Evolutionary conservation across 2,113 vertebrate genomes (phyloP).

Genomic region (Canis aureus): DNA sequence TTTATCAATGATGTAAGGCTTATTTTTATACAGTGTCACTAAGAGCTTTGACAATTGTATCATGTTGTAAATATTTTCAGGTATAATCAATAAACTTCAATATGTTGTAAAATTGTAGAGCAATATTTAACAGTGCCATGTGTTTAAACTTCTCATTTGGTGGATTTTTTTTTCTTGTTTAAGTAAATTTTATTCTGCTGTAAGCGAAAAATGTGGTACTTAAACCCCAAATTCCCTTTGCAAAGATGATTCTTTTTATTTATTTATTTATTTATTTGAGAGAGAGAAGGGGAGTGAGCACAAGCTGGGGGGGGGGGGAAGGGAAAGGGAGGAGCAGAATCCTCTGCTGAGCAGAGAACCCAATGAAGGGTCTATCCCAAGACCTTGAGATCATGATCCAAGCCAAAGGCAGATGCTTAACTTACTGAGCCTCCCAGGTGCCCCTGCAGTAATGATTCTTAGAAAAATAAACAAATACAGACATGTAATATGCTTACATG

Average conservation of each 20-base stretch:
- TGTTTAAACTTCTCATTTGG: neutral
- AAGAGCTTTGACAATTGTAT: neutral
- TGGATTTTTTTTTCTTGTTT: neutral
- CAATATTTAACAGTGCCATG: neutral
- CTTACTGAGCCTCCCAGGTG: too few species aligned
- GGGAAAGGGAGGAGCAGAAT: too few species aligned
- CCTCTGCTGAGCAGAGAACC: too few species aligned
- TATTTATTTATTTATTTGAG: too few species aligned
- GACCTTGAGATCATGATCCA: too few species aligned
- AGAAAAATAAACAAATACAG: neutral
- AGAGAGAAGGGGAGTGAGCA: too few species aligned
- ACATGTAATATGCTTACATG: neutral
- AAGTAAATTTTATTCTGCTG: neutral
- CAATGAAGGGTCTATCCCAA: too few species aligned
- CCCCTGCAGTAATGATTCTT: neutral
- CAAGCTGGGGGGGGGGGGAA: too few species aligned
- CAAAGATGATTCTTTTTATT: too few species aligned
- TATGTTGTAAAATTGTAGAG: neutral
- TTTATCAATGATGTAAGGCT: neutral
- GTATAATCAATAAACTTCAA: neutral
- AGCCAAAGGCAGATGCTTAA: too few species aligned
- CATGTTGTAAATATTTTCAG: neutral
- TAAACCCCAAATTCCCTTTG: neutral
- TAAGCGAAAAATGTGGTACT: neutral
- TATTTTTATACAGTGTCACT: neutral